Base-by-base conservation (phyloP, 1,140 invertebrate genomes). In the Oncopodura yosiiana region DNA sequence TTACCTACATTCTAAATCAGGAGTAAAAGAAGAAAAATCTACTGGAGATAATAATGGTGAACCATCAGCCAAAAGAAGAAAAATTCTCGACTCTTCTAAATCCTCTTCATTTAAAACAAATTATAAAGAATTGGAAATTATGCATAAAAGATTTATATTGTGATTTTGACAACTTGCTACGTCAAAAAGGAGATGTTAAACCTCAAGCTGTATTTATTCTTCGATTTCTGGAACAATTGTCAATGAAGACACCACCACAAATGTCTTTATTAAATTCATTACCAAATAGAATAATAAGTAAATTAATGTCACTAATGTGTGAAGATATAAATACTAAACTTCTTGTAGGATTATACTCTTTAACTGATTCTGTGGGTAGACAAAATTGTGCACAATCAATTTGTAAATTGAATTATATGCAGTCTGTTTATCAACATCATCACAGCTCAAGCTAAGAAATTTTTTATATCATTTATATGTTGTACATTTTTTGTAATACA, bases 131-230 rank as follows among this genome's bases (percentile, higher is more conserved):
- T 24, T 62, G 18, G 48, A 59, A 5, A 3, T 29, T 1, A 53
- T 62, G 39, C 45, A n/a, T 62, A 18, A 59, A 56, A 29, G 48
- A 56, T 4, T 26, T 62, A 11, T 62, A 49, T 18, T 30, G 44
- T 24, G 61, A 59, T 19, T 59, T 62, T 38, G 39, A 59, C 0
- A 53, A 56, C 11, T 12, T 59, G 1, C 19, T 59, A 12, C 38
- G 18, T 12, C 24, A 29, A 6, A 48, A 24, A 11, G 23, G 19
- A 3, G 57, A 62, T 18, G 11, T 43, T 0, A 58, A 19, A 18
- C 61, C 61, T 5, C 36, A 58, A 19, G 34, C 19, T 16, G 36
- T 53, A 26, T 56, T 62, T 24, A 48, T 62, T 19, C 34, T 59
- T 2, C 30, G 42, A 21, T 62, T 62, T 30, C 23, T 62, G 2